Evolutionary conservation across 2,888 invertebrate species (phyloP).

Genomic region (Trichogramma evanescens): DNA sequence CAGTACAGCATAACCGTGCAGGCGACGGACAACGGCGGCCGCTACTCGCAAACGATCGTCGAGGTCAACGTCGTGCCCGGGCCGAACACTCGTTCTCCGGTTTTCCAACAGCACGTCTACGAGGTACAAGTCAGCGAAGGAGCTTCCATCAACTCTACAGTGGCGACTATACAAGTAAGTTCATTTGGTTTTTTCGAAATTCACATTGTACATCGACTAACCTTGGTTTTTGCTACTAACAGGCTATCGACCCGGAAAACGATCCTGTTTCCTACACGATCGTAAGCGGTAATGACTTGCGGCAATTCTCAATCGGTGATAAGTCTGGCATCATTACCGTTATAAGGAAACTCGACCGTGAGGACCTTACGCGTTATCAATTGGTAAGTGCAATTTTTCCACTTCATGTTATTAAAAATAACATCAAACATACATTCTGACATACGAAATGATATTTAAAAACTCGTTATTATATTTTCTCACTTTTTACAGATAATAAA

Average conservation of each 20-base stretch:
- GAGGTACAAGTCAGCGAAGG: conserved; percentile 86
- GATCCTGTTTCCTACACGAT: conserved; percentile 81
- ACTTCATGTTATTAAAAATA: background rate
- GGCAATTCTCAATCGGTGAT: conserved; percentile 79
- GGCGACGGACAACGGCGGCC: conserved; percentile 72
- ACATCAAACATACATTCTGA: background rate
- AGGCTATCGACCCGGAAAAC: conserved; percentile 85
- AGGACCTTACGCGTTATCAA: conserved; percentile 82
- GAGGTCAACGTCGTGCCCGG: conserved; percentile 80
- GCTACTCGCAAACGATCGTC: conserved; percentile 77
- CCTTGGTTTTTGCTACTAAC: conserved; percentile 4
- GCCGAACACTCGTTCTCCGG: conserved; percentile 72
- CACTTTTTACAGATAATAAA: conserved; percentile 59
- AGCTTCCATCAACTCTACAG: conserved; percentile 79
- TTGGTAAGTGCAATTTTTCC: conserved; percentile 53
- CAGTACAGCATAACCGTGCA: conserved; percentile 84
- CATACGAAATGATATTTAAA: background rate
- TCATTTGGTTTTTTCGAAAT: background rate
- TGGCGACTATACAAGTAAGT: conserved; percentile 67
- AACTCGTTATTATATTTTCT: background rate
- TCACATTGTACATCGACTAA: too few species aligned
- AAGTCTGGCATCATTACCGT: conserved; percentile 85
- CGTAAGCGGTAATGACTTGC: conserved; percentile 79
- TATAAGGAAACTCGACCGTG: conserved; percentile 76
- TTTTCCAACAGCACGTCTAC: conserved; percentile 74